Percentiles rank a stretch among this genome's conserved stretches.
These are phyloP conservation scores for Pseudorasbora parva DNA, from an alignment of 2,113 vertebrate genomes.

Conservation along the genomic window DNA sequence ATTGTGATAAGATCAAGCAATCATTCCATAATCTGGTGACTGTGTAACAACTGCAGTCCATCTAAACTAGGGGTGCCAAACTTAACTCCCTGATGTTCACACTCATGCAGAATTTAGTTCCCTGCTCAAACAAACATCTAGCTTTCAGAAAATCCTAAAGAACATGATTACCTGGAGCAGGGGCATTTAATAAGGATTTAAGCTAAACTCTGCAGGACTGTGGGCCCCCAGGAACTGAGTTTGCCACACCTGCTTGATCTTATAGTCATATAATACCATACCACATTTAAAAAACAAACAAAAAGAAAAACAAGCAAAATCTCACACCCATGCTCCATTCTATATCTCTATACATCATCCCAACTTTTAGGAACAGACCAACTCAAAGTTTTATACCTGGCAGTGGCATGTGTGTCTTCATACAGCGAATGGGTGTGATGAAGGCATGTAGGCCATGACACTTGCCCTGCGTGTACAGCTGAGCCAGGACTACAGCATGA, in stretches of 20 bases:
- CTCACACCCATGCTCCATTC: background rate
- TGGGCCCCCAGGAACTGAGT: no score
- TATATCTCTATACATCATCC: background rate
- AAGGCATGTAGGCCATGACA: constrained; percentile 93
- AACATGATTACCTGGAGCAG: no score
- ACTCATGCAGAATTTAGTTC: no score
- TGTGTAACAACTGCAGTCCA: background rate
- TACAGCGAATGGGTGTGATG: constrained; percentile 88
- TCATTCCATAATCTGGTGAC: background rate
- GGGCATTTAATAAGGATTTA: no score
- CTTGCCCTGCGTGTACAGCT: constrained; percentile 89
- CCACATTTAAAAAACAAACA: background rate
- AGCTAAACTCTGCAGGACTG: no score
- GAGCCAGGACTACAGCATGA: constrained; percentile 94
- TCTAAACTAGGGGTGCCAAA: no score
- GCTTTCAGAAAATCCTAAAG: no score
- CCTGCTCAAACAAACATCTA: no score
- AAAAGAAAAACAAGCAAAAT: background rate
- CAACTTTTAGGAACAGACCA: background rate
- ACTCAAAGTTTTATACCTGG: constrained; percentile 81
- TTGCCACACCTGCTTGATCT: no score
- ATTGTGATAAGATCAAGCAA: background rate
- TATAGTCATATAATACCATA: background rate
- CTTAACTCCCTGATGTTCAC: no score
- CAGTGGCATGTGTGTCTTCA: constrained; percentile 88